phyloP scores from a whole-genome alignment of 2,113 vertebrate genomes.

The Oncorhynchus mykiss region DNA sequence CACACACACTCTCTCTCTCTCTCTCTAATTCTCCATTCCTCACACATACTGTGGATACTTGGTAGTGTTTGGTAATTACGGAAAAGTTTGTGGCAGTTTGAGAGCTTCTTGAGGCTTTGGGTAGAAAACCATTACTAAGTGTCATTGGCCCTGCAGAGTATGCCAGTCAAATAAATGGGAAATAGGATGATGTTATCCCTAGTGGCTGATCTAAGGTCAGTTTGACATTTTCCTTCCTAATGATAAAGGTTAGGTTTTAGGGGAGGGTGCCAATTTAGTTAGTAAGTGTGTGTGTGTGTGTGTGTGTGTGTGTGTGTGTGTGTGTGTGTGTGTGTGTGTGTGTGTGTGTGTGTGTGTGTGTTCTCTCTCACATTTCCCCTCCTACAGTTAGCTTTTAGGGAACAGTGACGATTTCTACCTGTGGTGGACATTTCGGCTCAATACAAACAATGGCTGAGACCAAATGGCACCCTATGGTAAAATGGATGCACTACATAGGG shows the following conservation, averaged over 20 bases:
- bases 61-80: constrained; percentile 25
- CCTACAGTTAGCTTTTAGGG: too few relatives aligned
- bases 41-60: not conserved
- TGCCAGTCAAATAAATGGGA: not conserved
- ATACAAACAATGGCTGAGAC: not conserved
- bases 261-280: too few relatives aligned
- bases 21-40: not conserved
- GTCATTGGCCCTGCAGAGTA: not conserved
- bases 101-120: constrained; percentile 15
- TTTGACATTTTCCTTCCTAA: too few relatives aligned
- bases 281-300: too few relatives aligned
- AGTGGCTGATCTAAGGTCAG: too few relatives aligned
- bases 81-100: constrained; percentile 19
- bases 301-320: too few relatives aligned
- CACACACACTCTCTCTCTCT: not conserved
- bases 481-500: not conserved
- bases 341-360: too few relatives aligned
- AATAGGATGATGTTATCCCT: too few relatives aligned
- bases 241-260: too few relatives aligned
- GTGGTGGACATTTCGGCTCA: not conserved
- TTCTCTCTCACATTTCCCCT: too few relatives aligned
- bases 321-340: too few relatives aligned
- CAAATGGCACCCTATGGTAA: not conserved
- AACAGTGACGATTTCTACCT: too few relatives aligned
- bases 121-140: constrained; percentile 16